Base-by-base conservation (phyloP, 2,797 vertebrate species). In the Astyanax mexicanus region DNA sequence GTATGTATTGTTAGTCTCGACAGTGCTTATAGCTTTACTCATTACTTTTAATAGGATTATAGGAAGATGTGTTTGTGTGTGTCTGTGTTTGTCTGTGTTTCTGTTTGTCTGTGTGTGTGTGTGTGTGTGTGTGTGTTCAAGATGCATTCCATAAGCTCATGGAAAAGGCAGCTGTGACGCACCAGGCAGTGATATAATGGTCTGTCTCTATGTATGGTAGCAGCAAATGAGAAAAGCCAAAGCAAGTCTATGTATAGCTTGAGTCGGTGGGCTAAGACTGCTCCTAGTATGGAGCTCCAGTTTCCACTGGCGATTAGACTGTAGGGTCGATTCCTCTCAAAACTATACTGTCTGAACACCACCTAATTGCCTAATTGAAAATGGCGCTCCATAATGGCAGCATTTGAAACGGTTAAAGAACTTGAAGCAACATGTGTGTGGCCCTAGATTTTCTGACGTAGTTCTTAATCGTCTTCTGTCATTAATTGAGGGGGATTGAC, bases 101-200 rank as follows among this genome's bases (percentile, higher is more conserved):
- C 15, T 17, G 1, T 17, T 12, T 32, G 5, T 27, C 54, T 29
- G 54, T 17, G 25, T 17, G 25, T 32, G 25, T 17, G 25, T 32
- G 25, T 17, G 54, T 17, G 54, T 6, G 52, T 13, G 11, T 13
- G 52, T 13, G 21, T 29, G 45, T 32, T 51, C 17, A 19, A 72
- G 9, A 61, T 29, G 52, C 52, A 74, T 81, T 74, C 66, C 71
- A 52, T 38, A 68, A 58, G 54, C 15, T 42, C 55, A 66, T 32
- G 60, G 76, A 66, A 70, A 19, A 55, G 54, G 42, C 61, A 65
- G 60, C 60, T 45, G 54, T 64, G 55, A 77, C 40, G 40, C 68
- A 73, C 60, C 27, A 79, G 40, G 45, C 67, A 71, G 44, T 25
- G 37, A 37, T 49, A 27, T 45, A 32, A 61, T 61, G 23, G 45